A percentile compares a stretch with the other conserved stretches of the same genome.
Conservation (phyloP, 2,113 vertebrate genomes). For the Odontophorus gujanensis region DNA sequence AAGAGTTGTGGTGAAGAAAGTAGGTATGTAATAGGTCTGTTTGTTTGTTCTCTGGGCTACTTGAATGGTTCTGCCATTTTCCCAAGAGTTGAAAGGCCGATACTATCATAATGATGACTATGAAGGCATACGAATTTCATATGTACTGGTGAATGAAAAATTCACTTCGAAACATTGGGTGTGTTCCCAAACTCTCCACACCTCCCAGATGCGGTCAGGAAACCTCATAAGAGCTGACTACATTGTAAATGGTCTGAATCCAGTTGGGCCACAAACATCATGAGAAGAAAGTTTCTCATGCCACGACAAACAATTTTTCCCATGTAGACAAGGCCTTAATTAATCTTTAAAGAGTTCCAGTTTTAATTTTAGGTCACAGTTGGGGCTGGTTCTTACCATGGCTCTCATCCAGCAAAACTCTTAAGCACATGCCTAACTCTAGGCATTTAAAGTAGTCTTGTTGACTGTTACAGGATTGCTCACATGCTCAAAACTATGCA, state of each 20-base stretch:
- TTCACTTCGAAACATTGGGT: slow-evolving; percentile 28
- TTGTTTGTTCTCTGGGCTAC: slow-evolving; percentile 25
- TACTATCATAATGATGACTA: slow-evolving; percentile 22
- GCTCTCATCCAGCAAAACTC: slow-evolving; percentile 61
- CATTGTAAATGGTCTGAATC: slow-evolving; percentile 51
- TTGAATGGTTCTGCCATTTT: slow-evolving; percentile 32
- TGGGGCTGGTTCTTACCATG: slow-evolving; percentile 53
- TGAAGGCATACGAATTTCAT: slow-evolving; percentile 33
- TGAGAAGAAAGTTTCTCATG: slow-evolving; percentile 70
- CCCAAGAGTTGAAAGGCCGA: slow-evolving; percentile 58
- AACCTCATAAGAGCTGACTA: slow-evolving; percentile 19
- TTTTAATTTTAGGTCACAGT: slow-evolving; percentile 72
- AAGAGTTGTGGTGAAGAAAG: not conserved
- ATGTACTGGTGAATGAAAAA: slow-evolving; percentile 22
- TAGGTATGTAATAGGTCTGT: not conserved
- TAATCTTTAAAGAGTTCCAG: slow-evolving; percentile 70
- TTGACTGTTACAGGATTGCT: slow-evolving; percentile 49
- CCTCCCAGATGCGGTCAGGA: slow-evolving; percentile 6
- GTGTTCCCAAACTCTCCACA: slow-evolving; percentile 43
- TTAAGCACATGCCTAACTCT: slow-evolving; percentile 55
- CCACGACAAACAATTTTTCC: slow-evolving; percentile 57
- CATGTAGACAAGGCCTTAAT: slow-evolving; percentile 70
- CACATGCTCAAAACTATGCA: slow-evolving; percentile 34
- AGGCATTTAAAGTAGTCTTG: slow-evolving; percentile 26
- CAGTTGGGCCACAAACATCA: slow-evolving; percentile 46